Percentiles rank a stretch among this genome's conserved stretches.
phyloP scores from a whole-genome alignment of 2,797 vertebrate genomes.

The Semotilus atromaculatus region DNA sequence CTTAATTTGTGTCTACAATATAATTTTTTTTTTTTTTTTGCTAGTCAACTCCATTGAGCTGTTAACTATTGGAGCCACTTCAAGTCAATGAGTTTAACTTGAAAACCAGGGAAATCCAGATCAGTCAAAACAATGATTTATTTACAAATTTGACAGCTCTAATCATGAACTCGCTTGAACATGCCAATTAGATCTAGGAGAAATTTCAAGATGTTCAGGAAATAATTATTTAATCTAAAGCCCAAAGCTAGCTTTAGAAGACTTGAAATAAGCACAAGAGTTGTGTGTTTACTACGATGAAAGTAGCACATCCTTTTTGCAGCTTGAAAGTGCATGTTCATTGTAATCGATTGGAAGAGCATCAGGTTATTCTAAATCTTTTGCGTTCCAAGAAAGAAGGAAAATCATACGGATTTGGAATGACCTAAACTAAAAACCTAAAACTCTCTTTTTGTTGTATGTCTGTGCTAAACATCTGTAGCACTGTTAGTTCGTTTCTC shows the following conservation, averaged over 20 bases:
- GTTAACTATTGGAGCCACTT: neutral
- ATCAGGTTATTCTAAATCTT: neutral
- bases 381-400: neutral
- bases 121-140: neutral
- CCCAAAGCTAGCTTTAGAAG: neutral
- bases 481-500: conserved; percentile 37
- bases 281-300: neutral
- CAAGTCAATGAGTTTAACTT: neutral
- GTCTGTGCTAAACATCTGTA: conserved; percentile 17
- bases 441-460: neutral
- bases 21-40: neutral
- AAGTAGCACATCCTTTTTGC: neutral
- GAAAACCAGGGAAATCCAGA: neutral
- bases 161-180: neutral
- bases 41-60: neutral
- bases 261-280: neutral
- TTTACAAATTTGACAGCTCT: neutral
- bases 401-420: neutral
- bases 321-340: neutral
- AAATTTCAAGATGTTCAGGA: neutral
- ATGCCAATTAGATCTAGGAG: neutral
- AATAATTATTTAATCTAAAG: neutral
- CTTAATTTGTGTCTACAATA: neutral
- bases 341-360: neutral
- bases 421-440: neutral